Evolutionary conservation across 2,888 invertebrate species (phyloP).

Genomic region (Adineta ricciae): DNA sequence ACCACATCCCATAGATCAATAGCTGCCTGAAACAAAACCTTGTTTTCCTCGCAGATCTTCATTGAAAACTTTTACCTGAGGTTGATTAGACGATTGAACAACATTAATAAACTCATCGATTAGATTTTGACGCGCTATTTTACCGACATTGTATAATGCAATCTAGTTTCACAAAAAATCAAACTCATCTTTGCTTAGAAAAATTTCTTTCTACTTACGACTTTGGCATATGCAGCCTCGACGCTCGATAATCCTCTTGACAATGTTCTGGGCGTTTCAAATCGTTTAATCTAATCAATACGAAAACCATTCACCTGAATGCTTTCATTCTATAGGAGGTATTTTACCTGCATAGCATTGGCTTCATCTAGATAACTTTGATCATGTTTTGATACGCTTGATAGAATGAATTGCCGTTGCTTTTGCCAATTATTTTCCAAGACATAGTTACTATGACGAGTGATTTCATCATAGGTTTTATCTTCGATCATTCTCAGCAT

Average conservation of each 20-base stretch:
- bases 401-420: not conserved
- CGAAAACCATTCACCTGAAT: not conserved
- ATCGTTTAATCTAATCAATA: slow-evolving; percentile 5
- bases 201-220: not conserved
- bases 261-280: slow-evolving; percentile 7
- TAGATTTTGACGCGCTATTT: not conserved
- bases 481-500: slow-evolving; percentile 21
- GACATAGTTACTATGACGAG: not conserved
- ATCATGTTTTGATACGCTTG: not conserved
- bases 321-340: not conserved
- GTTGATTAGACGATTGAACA: not conserved
- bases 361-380: slow-evolving; percentile 8
- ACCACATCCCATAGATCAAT: not conserved
- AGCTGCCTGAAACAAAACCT: not conserved
- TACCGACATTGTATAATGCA: slow-evolving; percentile 8
- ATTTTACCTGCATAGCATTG: not conserved
- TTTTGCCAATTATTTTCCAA: slow-evolving; percentile 16
- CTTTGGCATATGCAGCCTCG: slow-evolving; percentile 19
- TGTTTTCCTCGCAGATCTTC: not conserved
- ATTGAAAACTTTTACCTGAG: not conserved
- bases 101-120: not conserved
- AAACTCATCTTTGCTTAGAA: not conserved
- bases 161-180: not conserved
- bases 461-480: slow-evolving; percentile 15
- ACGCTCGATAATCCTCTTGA: not conserved